These are phyloP conservation scores for Cosmopolites sordidus DNA, from an alignment of 2,888 invertebrate species.

Conservation along the genomic window DNA sequence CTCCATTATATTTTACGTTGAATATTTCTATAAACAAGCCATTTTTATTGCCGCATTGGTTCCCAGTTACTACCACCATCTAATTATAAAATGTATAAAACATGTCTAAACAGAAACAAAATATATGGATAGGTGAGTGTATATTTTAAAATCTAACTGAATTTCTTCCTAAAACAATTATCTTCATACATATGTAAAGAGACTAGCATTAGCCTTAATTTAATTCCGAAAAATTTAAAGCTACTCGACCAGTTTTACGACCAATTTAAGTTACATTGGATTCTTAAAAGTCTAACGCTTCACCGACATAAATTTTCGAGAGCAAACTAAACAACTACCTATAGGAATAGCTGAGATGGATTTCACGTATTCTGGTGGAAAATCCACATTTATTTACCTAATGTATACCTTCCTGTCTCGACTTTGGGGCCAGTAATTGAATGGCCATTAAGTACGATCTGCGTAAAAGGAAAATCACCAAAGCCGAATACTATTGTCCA, in stretches of 20 bases:
- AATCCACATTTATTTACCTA: conserved; percentile 10
- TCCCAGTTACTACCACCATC: no score
- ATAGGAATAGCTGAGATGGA: not conserved
- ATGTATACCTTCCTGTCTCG: conserved; percentile 2
- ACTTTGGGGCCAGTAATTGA: conserved; percentile 10
- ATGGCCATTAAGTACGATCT: conserved; percentile 12
- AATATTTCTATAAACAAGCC: no score
- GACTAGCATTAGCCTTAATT: conserved; percentile 14
- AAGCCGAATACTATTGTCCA: conserved; percentile 18
- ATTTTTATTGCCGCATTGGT: no score
- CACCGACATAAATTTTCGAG: conserved; percentile 3
- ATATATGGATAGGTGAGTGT: no score
- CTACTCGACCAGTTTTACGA: conserved; percentile 10
- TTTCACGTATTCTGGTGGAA: not conserved
- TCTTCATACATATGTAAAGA: conserved; percentile 8
- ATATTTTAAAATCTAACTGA: conserved; percentile 5
- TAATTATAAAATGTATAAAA: no score
- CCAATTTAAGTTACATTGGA: conserved; percentile 9
- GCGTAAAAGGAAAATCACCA: conserved; percentile 3
- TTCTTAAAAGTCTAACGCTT: conserved; percentile 8
- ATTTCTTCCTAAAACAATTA: conserved; percentile 2
- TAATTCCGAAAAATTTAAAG: conserved; percentile 13
- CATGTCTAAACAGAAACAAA: no score
- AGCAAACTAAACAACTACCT: conserved; percentile 5
- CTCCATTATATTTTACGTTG: no score